Conservation (phyloP, 1,140 invertebrate genomes). For the Penaeus japonicus region DNA sequence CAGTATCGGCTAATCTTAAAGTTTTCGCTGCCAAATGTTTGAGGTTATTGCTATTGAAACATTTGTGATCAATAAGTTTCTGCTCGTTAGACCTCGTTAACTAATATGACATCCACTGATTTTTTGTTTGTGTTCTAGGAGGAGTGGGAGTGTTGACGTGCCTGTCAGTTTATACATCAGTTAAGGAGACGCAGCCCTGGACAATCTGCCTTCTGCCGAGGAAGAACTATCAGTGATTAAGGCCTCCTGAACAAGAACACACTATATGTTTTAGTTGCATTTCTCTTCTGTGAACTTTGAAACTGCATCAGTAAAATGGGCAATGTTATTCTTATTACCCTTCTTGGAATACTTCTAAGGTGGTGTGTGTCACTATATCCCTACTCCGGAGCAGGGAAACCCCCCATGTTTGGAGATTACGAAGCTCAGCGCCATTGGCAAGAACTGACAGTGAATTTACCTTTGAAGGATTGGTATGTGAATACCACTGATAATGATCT, state of each 20-base stretch:
- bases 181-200: background rate
- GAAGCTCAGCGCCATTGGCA: conserved; percentile 99
- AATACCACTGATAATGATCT: conserved; percentile 80
- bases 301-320: background rate
- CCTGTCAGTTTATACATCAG: background rate
- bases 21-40: too few relatives aligned
- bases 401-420: conserved; percentile 97
- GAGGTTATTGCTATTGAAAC: too few relatives aligned
- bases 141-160: conserved; percentile 43
- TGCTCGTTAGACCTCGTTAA: too few relatives aligned
- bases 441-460: conserved; percentile 93
- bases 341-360: conserved; percentile 69
- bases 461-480: conserved; percentile 71
- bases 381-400: conserved; percentile 81
- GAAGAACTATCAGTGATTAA: background rate
- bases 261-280: background rate
- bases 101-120: background rate
- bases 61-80: too few relatives aligned
- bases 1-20: too few relatives aligned
- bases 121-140: conserved; percentile 38
- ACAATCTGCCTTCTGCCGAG: background rate
- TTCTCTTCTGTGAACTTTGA: background rate
- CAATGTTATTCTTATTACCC: background rate
- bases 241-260: too few relatives aligned
- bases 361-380: conserved; percentile 80